phyloP scores from a whole-genome alignment of 2,113 vertebrate genomes.

The Neolamprologus kungweensis region DNA sequence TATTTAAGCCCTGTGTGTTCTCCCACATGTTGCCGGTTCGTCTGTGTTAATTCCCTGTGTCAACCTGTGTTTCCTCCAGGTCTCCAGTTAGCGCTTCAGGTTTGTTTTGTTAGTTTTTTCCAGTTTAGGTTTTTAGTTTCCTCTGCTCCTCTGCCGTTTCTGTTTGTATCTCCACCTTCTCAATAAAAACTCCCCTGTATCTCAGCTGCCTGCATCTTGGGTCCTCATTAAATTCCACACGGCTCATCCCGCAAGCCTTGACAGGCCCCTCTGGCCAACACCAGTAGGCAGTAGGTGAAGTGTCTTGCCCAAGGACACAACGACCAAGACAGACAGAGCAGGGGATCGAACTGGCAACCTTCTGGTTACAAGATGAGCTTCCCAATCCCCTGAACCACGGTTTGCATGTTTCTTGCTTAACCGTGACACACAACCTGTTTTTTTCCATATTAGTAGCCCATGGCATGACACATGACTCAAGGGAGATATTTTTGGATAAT shows the following conservation, averaged over 20 bases:
- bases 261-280: not conserved
- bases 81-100: not conserved
- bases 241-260: not conserved
- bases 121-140: not conserved
- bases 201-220: not conserved
- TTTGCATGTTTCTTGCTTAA: not conserved
- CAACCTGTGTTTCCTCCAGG: not conserved
- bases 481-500: not conserved
- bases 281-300: not conserved
- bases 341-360: not conserved
- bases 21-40: rapidly evolving
- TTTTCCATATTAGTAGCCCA: not conserved
- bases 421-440: not conserved
- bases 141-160: not conserved
- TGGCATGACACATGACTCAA: not conserved
- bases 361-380: not conserved
- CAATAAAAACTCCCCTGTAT: not conserved
- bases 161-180: not conserved
- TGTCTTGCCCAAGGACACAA: not conserved
- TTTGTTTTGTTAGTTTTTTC: not conserved
- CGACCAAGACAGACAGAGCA: not conserved
- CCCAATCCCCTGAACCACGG: not conserved
- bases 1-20: not conserved
- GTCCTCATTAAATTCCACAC: not conserved
- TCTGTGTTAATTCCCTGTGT: not conserved